phyloP scores from a whole-genome alignment of 2,113 vertebrate genomes.

The Sula dactylatra region DNA sequence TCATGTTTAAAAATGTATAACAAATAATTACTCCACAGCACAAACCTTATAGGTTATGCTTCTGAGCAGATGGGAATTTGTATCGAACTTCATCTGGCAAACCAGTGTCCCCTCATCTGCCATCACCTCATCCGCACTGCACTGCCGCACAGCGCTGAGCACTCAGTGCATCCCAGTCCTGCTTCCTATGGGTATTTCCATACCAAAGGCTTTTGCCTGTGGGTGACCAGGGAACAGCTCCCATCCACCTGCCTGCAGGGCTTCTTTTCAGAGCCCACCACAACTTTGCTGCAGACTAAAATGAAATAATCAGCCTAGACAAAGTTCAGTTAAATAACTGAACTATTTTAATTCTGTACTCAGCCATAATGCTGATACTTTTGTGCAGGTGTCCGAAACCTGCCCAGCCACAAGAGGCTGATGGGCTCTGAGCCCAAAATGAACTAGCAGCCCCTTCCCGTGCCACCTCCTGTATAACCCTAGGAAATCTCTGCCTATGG shows the following conservation, averaged over 20 bases:
- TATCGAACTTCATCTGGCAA: slow-evolving; percentile 38
- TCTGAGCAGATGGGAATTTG: slow-evolving; percentile 18
- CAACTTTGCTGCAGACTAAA: not conserved
- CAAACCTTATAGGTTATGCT: slow-evolving; percentile 42
- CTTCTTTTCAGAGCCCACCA: not conserved
- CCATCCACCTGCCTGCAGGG: not conserved
- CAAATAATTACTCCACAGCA: slow-evolving; percentile 39
- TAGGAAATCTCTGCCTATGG: not conserved
- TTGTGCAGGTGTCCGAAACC: not conserved
- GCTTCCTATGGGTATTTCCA: not conserved
- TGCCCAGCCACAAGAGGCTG: not conserved
- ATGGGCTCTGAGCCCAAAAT: not conserved
- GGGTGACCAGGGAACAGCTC: not conserved
- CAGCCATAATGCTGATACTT: not conserved
- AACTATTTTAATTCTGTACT: not conserved
- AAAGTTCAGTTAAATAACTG: not conserved
- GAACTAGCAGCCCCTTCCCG: not conserved
- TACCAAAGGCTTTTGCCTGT: not conserved
- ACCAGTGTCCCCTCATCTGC: slow-evolving; percentile 6
- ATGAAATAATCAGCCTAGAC: not conserved
- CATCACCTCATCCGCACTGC: not conserved
- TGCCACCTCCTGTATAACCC: not conserved
- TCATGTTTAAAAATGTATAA: slow-evolving; percentile 22
- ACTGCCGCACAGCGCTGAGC: not conserved
- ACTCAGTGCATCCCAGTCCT: not conserved